These are phyloP conservation scores for Aegypius monachus DNA, from an alignment of 2,113 vertebrate species.

Conservation along the genomic window DNA sequence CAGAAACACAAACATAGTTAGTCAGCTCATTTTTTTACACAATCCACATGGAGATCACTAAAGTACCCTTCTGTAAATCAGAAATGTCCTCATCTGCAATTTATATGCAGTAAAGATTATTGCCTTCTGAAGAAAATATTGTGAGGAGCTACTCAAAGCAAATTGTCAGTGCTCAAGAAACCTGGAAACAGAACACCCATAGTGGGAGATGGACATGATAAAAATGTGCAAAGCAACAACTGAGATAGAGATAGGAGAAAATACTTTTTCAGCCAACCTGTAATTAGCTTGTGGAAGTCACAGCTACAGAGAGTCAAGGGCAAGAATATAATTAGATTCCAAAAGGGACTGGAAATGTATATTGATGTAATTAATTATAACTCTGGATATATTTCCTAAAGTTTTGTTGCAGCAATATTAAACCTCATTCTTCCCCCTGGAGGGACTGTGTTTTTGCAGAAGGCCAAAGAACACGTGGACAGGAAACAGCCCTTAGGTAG, in stretches of 20 bases:
- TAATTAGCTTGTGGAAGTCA: constrained; percentile 34
- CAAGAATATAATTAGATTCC: constrained; percentile 35
- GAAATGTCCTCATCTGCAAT: neutral
- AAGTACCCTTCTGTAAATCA: neutral
- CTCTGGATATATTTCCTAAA: constrained; percentile 16
- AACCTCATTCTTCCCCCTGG: neutral
- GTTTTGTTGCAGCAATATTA: constrained; percentile 1
- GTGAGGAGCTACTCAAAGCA: neutral
- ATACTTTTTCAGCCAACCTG: constrained; percentile 18
- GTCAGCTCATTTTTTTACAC: neutral
- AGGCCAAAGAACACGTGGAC: constrained; percentile 21
- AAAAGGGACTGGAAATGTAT: constrained; percentile 24
- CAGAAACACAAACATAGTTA: neutral
- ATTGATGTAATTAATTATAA: constrained; percentile 50
- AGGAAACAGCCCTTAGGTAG: constrained; percentile 54
- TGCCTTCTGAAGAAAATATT: neutral
- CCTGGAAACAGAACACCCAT: neutral
- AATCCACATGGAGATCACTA: neutral
- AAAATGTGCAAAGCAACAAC: neutral
- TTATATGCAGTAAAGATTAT: neutral
- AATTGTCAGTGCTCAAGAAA: neutral
- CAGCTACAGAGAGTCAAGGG: neutral
- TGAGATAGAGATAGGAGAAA: neutral
- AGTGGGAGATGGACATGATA: neutral
- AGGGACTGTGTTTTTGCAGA: neutral